A percentile compares a stretch with the other conserved stretches of the same genome.
Evolutionary conservation across 2,888 invertebrate genomes (phyloP).

Genomic region (Lasioglossum figueresi): DNA sequence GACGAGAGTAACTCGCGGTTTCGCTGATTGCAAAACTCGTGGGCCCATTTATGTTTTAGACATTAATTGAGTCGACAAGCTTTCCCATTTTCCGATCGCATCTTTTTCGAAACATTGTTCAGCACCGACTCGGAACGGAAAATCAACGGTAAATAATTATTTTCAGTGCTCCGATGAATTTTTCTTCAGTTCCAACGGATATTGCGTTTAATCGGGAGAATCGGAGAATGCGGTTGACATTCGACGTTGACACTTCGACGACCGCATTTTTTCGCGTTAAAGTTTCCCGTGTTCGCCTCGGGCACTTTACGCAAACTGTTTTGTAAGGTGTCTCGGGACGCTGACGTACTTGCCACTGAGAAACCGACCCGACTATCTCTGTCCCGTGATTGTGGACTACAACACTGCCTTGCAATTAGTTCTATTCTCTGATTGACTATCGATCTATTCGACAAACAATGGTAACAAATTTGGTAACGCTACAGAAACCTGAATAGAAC

Average conservation of each 20-base stretch:
- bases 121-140: background rate
- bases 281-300: constrained; percentile 14
- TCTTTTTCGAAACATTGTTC: too few relatives aligned
- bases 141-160: background rate
- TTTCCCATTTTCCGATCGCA: too few relatives aligned
- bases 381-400: background rate
- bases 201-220: background rate
- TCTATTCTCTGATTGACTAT: background rate
- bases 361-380: background rate
- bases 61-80: background rate
- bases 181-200: background rate
- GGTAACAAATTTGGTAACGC: background rate
- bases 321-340: background rate
- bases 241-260: constrained; percentile 26
- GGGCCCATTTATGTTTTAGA: background rate
- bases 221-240: background rate
- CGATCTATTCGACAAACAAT: background rate
- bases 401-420: background rate
- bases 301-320: constrained; percentile 15
- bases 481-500: background rate
- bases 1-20: background rate
- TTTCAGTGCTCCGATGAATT: background rate
- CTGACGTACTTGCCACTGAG: background rate
- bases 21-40: background rate
- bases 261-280: constrained; percentile 18